A percentile compares a stretch with the other conserved stretches of the same genome.
phyloP scores from a whole-genome alignment of 2,888 invertebrate genomes.

The Drosophila cognata region DNA sequence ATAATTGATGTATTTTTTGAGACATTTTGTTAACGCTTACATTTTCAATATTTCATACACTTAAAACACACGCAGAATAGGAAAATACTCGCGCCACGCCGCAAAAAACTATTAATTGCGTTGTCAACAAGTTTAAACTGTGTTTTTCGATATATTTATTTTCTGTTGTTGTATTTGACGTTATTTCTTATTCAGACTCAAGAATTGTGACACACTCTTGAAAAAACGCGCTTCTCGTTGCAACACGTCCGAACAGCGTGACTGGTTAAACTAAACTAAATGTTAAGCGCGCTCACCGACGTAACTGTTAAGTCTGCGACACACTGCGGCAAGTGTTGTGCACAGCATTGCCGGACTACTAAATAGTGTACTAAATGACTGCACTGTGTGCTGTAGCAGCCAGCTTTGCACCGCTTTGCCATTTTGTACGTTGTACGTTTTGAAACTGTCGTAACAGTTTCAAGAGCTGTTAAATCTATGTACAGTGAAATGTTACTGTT shows the following conservation, averaged over 20 bases:
- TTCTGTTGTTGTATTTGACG: constrained; percentile 13
- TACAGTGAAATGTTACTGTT: background rate
- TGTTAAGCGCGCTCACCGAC: constrained; percentile 14
- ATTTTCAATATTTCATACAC: constrained; percentile 32
- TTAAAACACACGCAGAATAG: constrained; percentile 7
- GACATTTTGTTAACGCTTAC: constrained; percentile 53
- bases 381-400: constrained; percentile 2
- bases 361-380: constrained; percentile 24
- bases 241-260: constrained; percentile 35
- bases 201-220: constrained; percentile 25
- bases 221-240: constrained; percentile 29
- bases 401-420: constrained; percentile 17
- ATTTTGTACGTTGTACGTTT: background rate
- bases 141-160: constrained; percentile 24
- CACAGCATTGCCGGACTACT: constrained; percentile 32
- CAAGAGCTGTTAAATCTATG: background rate
- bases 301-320: constrained; percentile 9
- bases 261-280: constrained; percentile 43
- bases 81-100: constrained; percentile 2
- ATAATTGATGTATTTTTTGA: background rate
- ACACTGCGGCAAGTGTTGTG: constrained; percentile 22
- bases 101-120: constrained; percentile 40
- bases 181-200: constrained; percentile 35
- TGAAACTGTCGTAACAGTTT: background rate
- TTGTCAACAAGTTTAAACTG: constrained; percentile 57